Conservation (phyloP, 2,113 vertebrate genomes). For the Octodon degus region DNA sequence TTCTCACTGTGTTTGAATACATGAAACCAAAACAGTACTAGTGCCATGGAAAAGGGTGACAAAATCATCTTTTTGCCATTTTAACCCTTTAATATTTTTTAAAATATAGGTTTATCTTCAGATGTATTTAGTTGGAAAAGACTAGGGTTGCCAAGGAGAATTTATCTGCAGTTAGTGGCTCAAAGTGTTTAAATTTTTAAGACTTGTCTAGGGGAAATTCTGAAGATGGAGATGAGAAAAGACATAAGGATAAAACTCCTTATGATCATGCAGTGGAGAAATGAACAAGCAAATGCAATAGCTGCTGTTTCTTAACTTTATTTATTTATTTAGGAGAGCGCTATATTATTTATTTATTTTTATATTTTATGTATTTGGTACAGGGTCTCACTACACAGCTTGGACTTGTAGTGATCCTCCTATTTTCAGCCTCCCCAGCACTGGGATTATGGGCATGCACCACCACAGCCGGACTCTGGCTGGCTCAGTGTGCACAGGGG, state of each 20-base stretch:
- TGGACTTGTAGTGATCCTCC: no score
- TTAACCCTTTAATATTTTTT: neutral
- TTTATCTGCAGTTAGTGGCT: neutral
- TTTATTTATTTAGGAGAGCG: no score
- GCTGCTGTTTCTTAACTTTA: neutral
- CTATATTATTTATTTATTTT: no score
- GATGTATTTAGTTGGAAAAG: neutral
- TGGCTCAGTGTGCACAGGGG: no score
- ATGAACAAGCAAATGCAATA: neutral
- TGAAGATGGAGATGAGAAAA: neutral
- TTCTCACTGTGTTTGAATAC: neutral
- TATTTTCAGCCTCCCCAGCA: no score
- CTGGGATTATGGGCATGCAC: no score
- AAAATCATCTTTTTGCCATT: neutral
- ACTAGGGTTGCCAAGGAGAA: neutral
- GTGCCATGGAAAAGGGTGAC: fast-evolving
- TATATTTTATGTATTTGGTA: no score
- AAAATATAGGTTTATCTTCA: neutral
- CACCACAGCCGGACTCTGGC: no score
- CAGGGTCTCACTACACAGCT: no score
- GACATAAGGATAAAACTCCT: neutral
- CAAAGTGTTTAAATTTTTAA: neutral
- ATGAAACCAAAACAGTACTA: neutral
- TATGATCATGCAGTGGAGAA: neutral
- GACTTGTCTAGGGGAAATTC: fast-evolving